Base-by-base conservation (phyloP, 2,888 invertebrate genomes). In the Glyphotaelius pellucidus region DNA sequence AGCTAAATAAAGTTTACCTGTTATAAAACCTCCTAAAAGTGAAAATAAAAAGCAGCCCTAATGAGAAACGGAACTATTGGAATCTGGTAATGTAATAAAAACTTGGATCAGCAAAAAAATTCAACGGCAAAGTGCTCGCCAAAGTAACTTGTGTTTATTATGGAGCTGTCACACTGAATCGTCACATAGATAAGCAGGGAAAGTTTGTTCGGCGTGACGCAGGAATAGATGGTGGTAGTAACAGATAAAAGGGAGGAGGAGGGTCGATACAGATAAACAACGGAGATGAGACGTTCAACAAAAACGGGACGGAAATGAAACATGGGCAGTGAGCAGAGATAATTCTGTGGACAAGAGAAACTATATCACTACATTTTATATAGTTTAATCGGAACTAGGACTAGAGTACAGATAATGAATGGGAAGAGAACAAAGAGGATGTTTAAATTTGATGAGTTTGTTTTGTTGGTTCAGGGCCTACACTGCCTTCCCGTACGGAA, bases 251-350 rank as follows among this genome's bases (percentile, higher is more conserved):
- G 85, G 38, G 85, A 15, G 19, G 85, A n/a, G 85, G 25, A 86
- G 47, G 42, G n/a, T 35, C 38, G 85, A 42, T 81, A 83, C 83
- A 30, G 14, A 83, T 83, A 83, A 83, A 83, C 83, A 84, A 38
- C 81, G 32, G 38, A 84, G 84, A 84, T 84, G 35, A 32, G 38
- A 84, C 38, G 25, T 84, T 84, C 84, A 35, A 32, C 83, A 83
- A 32, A 83, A 83, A 83, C 25, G 25, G 52, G 38, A 30, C 85
- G 85, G 85, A 86, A 86, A 86, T 86, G 85, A 86, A 86, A 86
- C 47, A 31, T 52, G 47, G 86, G n/a, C 11, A 31, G 86, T 47
- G 42, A 42, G n/a, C 12, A 86, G 47, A 47, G 31, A 86, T 30
- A 42, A 47, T 15, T n/a, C 47, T 31, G 12, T 14, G n/a, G 32